A percentile compares a stretch with the other conserved stretches of the same genome.
These are phyloP conservation scores for Mystacides longicornis DNA, from an alignment of 2,888 invertebrate genomes.

Conservation along the genomic window DNA sequence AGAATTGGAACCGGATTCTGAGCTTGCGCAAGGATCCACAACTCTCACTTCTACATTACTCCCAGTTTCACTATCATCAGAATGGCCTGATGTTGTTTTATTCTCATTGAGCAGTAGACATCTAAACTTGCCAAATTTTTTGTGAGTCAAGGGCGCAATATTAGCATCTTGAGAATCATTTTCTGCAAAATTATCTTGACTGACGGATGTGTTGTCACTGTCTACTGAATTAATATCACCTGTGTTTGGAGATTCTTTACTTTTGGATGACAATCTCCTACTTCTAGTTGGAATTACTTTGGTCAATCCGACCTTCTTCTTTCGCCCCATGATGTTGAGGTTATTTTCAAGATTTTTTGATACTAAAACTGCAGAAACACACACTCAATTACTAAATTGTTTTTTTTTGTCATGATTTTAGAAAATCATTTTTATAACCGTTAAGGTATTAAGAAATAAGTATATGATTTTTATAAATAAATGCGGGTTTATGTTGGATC, in stretches of 20 bases:
- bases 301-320: slow-evolving; percentile 15
- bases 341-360: too few species aligned
- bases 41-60: slow-evolving; percentile 43
- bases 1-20: slow-evolving; percentile 47
- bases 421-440: too few species aligned
- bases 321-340: too few species aligned
- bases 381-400: too few species aligned
- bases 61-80: slow-evolving; percentile 47
- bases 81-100: slow-evolving; percentile 33
- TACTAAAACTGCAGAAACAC: too few species aligned
- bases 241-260: neutral
- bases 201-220: slow-evolving; percentile 12
- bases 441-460: too few species aligned
- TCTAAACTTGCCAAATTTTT: slow-evolving; percentile 52
- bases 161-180: slow-evolving; percentile 23
- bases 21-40: slow-evolving; percentile 41
- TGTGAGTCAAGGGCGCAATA: slow-evolving; percentile 33
- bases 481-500: too few species aligned
- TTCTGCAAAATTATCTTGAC: slow-evolving; percentile 20
- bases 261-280: slow-evolving; percentile 14
- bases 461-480: too few species aligned
- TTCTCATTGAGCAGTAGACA: slow-evolving; percentile 32
- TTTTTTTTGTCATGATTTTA: too few species aligned
- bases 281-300: slow-evolving; percentile 10
- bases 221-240: slow-evolving; percentile 16